Evolutionary conservation across 2,888 invertebrate genomes (phyloP).

Genomic region (Periphyllus acericola): DNA sequence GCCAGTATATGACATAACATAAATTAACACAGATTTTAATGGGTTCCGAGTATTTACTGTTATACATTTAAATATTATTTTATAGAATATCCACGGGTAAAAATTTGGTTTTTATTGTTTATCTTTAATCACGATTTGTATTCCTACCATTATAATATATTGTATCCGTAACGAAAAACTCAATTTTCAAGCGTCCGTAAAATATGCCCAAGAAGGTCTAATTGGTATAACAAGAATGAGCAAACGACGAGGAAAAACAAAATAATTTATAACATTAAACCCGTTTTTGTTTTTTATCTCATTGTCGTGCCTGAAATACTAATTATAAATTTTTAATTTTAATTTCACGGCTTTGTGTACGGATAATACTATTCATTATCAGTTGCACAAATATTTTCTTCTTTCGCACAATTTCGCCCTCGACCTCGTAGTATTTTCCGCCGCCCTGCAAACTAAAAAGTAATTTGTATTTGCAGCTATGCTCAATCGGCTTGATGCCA

Average conservation of each 20-base stretch:
- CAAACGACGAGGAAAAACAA: neutral
- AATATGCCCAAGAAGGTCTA: neutral
- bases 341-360: neutral
- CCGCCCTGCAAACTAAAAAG: neutral
- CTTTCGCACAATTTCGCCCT: neutral
- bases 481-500: neutral
- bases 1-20: too few relatives aligned
- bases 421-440: neutral
- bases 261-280: neutral
- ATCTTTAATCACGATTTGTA: neutral
- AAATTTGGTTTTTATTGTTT: too few relatives aligned
- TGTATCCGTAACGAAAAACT: too few relatives aligned
- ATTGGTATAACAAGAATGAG: neutral
- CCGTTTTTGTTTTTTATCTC: neutral
- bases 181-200: neutral
- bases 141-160: too few relatives aligned
- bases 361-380: too few relatives aligned
- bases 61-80: too few relatives aligned
- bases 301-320: neutral
- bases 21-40: too few relatives aligned
- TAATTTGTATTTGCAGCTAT: neutral
- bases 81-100: too few relatives aligned
- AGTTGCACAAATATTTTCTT: neutral
- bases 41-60: too few relatives aligned
- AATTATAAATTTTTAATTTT: neutral